These are phyloP conservation scores for Dolichomitus sp. DNA, from an alignment of 2,888 invertebrate species.

Conservation along the genomic window DNA sequence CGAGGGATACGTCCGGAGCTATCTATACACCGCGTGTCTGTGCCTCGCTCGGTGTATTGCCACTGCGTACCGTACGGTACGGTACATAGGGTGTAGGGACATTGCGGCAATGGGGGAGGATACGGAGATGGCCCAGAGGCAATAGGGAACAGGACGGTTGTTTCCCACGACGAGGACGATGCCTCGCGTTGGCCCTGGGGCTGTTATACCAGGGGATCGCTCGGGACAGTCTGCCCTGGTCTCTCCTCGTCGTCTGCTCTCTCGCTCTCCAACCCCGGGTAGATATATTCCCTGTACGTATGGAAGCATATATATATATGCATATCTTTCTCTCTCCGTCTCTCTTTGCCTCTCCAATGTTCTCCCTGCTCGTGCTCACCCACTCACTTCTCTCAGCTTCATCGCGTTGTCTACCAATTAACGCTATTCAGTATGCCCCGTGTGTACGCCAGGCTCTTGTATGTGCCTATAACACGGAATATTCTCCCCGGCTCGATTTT, in stretches of 20 bases:
- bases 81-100: slow-evolving; percentile 46
- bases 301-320: slow-evolving; percentile 1
- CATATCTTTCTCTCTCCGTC: slow-evolving; percentile 50
- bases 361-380: slow-evolving; percentile 72
- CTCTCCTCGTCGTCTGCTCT: slow-evolving; percentile 49
- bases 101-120: slow-evolving; percentile 70
- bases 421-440: slow-evolving; percentile 79
- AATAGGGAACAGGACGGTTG: slow-evolving; percentile 78
- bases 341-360: slow-evolving; percentile 64
- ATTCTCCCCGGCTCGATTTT: slow-evolving; percentile 27
- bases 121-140: slow-evolving; percentile 77
- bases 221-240: slow-evolving; percentile 63
- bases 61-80: slow-evolving; percentile 25
- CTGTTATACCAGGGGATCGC: slow-evolving; percentile 76
- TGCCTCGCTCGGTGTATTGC: slow-evolving; percentile 48
- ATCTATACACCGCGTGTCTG: slow-evolving; percentile 36
- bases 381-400: slow-evolving; percentile 66
- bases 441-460: slow-evolving; percentile 54
- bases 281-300: slow-evolving; percentile 48
- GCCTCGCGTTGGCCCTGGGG: slow-evolving; percentile 72
- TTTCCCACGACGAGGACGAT: slow-evolving; percentile 79
- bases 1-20: slow-evolving; percentile 52
- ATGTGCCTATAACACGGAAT: slow-evolving; percentile 44
- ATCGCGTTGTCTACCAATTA: slow-evolving; percentile 83
- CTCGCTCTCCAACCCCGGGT: slow-evolving; percentile 30